A percentile compares a stretch with the other conserved stretches of the same genome.
These are phyloP conservation scores for Ecliptopera silaceata DNA, from an alignment of 2,888 invertebrate species.

Conservation along the genomic window DNA sequence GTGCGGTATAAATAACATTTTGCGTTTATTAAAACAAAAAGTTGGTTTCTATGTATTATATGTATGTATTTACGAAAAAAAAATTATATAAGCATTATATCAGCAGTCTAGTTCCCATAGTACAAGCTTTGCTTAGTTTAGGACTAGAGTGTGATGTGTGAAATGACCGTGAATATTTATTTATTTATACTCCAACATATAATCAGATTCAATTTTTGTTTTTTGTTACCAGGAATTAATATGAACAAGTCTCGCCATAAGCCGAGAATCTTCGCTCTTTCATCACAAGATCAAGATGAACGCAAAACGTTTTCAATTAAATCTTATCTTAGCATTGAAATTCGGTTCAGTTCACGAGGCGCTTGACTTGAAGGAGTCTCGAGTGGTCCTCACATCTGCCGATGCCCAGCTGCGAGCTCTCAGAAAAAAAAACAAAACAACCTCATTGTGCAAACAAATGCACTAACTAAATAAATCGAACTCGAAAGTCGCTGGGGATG, in stretches of 20 bases:
- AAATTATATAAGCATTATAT: no score
- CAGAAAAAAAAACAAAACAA: constrained; percentile 32
- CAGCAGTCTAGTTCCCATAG: no score
- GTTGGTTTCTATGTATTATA: no score
- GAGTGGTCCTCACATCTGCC: constrained; percentile 41
- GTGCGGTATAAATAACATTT: no score
- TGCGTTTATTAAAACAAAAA: no score
- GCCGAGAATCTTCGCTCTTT: neutral
- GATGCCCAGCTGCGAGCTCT: constrained; percentile 36
- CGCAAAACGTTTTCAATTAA: constrained; percentile 19
- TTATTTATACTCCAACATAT: no score
- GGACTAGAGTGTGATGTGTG: no score
- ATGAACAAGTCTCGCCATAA: neutral
- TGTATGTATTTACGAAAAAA: no score
- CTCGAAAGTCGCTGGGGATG: constrained; percentile 27
- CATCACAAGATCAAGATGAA: constrained; percentile 17
- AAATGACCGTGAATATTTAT: no score
- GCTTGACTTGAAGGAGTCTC: constrained; percentile 41
- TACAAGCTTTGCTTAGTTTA: no score
- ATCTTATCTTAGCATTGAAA: constrained; percentile 17
- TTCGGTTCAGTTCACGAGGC: constrained; percentile 24
- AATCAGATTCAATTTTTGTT: no score
- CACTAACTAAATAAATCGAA: constrained; percentile 35
- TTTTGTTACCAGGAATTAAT: neutral
- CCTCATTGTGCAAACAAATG: constrained; percentile 27